Evolutionary conservation across 2,797 vertebrate species (phyloP), one percentile per base, ranked within the genome.

Genomic region (Fundulus diaphanus): DNA sequence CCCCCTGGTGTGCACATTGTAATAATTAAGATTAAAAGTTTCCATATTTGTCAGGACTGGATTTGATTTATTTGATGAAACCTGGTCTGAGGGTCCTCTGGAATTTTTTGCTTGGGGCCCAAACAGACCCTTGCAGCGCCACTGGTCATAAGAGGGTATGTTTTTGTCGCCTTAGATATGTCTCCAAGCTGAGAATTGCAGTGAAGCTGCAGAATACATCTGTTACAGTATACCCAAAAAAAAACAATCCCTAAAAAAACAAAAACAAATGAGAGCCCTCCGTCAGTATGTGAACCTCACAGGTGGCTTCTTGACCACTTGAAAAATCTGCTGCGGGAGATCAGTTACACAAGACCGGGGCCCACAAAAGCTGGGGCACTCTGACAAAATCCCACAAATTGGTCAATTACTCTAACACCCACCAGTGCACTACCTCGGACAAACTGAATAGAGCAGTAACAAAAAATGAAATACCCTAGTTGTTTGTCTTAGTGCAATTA

Each of bases 401-500:
- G 91, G 84, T 91, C 90, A 92, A 92, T 93, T 94, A 94, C 89
- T 46, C 76, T 74, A 69, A 82, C 76, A 74, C 75, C 86, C 78
- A 88, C 76, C 76, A 77, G 74, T 31, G 35, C 86, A 80, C 88
- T 77, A 80, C 91, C 92, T 88, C 78, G 84, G 81, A 88, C 88
- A 82, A 81, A 87, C 90, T 80, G 77, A 93, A 93, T 92, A 89
- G 84, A 89, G 88, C 85, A 88, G 90, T 88, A 84, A 86, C 71
- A 83, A 94, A 85, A 81, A 91, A 89, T 76, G 88, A 87, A 94
- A 94, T 93, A 88, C 82, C 85, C 80, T 72, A 73, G 82, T 80
- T 95, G 93, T 94, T 95, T 94, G 92, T 93, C 91, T n/a, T 93
- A 93, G 87, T 82, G 70, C 80, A 87, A 77, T 94, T 94, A 95